Evolutionary conservation across 2,113 vertebrate genomes (phyloP).

Genomic region (Delphinus delphis): DNA sequence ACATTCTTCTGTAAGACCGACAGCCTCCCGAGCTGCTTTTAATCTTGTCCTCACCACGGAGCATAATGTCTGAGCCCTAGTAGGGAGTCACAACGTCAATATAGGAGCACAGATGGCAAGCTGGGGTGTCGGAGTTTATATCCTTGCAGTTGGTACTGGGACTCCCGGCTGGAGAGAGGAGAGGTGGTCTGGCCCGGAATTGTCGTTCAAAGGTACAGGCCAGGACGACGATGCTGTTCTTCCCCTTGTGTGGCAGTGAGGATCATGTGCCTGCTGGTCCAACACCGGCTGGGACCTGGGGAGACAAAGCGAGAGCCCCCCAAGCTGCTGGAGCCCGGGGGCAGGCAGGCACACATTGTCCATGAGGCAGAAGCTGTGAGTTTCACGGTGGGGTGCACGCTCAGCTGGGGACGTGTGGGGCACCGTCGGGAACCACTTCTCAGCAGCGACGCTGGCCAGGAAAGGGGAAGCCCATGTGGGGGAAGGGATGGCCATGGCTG

Average conservation of each 20-base stretch:
- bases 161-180: neutral
- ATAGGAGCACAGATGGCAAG: neutral
- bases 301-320: neutral
- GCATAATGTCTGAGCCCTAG: neutral
- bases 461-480: neutral
- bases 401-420: fast-evolving
- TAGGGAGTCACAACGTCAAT: neutral
- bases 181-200: too few species aligned
- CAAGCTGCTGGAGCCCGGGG: neutral
- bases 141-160: neutral
- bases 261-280: neutral
- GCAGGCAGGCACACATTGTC: neutral
- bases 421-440: neutral
- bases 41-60: neutral
- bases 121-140: neutral
- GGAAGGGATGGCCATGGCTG: neutral
- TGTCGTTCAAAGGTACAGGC: neutral
- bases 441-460: neutral
- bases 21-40: neutral
- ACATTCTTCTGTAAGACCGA: too few species aligned
- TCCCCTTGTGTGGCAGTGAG: neutral
- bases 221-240: too few species aligned
- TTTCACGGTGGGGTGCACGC: neutral
- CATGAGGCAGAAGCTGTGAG: neutral
- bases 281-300: neutral